Evolutionary conservation across 2,888 invertebrate genomes (phyloP).

Genomic region (Geophilus truncorum): DNA sequence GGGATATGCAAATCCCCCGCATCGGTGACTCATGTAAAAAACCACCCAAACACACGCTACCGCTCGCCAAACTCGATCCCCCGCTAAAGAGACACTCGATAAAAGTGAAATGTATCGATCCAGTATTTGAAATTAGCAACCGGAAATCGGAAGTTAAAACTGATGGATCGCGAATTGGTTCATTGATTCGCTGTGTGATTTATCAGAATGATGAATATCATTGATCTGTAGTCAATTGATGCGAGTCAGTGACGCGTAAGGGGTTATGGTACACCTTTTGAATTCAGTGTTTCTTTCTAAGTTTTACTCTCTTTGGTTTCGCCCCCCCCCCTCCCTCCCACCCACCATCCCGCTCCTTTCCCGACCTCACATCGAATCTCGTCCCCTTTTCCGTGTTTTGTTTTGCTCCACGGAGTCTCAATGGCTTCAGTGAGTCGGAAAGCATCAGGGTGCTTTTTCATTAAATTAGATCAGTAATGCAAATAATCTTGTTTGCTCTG

Average conservation of each 20-base stretch:
- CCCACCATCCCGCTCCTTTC: neutral
- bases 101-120: neutral
- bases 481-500: constrained; percentile 27
- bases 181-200: neutral
- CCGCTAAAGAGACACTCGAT: neutral
- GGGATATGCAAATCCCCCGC: neutral
- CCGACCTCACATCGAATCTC: neutral
- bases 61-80: neutral
- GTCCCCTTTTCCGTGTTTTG: constrained; percentile 22
- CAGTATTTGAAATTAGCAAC: neutral
- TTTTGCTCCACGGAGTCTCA: constrained; percentile 27
- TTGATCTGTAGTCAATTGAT: neutral
- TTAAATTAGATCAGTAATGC: constrained; percentile 27
- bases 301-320: neutral
- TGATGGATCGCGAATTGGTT: neutral
- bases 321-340: neutral
- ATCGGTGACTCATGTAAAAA: neutral
- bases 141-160: neutral
- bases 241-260: neutral
- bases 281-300: neutral
- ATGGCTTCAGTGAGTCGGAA: constrained; percentile 24
- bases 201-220: neutral
- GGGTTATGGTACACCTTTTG: neutral
- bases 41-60: neutral
- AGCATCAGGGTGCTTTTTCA: constrained; percentile 25